phyloP scores from a whole-genome alignment of 2,113 vertebrate species.

The Callaeas wilsoni region DNA sequence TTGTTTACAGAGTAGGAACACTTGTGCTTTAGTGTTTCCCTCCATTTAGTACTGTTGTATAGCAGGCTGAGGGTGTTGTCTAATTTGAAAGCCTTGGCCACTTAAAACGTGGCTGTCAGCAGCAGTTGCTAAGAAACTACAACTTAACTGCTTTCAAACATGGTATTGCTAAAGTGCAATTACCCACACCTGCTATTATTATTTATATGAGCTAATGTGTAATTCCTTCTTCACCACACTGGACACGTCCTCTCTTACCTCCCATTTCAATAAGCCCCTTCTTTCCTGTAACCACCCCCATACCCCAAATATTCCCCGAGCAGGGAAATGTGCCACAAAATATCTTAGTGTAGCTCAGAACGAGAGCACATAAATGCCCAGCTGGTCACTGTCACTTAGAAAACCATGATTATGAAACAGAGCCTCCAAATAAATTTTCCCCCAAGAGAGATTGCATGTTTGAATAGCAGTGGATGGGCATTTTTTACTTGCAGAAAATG shows the following conservation, averaged over 20 bases:
- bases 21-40: background rate
- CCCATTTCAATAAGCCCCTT: background rate
- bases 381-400: background rate
- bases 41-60: background rate
- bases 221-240: constrained; percentile 32
- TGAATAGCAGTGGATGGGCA: background rate
- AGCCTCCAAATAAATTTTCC: background rate
- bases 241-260: constrained; percentile 5
- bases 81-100: constrained; percentile 16
- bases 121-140: constrained; percentile 58
- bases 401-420: background rate
- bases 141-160: constrained; percentile 40
- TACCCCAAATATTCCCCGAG: background rate
- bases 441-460: background rate
- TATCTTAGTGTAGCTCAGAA: background rate
- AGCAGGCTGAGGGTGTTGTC: background rate
- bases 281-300: background rate
- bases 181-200: constrained; percentile 53
- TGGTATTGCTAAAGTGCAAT: background rate
- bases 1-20: background rate
- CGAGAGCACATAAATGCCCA: background rate
- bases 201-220: constrained; percentile 35
- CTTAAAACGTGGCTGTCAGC: background rate
- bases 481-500: background rate
- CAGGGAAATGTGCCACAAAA: background rate